Base-by-base conservation (phyloP, 2,113 vertebrate genomes). In the Larimichthys crocea region DNA sequence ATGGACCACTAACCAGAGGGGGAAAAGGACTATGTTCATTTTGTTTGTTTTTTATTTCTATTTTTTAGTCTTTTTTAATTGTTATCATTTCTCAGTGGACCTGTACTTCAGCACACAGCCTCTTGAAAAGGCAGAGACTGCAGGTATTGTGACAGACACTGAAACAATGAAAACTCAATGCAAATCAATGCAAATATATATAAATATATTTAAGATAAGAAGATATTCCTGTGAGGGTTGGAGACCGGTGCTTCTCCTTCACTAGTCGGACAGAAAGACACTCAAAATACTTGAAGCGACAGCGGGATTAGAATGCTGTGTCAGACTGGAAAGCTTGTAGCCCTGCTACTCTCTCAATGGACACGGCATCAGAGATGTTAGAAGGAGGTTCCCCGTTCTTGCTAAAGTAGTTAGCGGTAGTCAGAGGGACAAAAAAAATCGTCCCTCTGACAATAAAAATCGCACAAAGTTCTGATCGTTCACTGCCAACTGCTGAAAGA, bases 151-250 rank as follows among this genome's bases (percentile, higher is more conserved):
- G 73, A 96, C 92, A 93, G 95, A 94, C 96, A 95, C 96, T 96
- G 96, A 96, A 94, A 94, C 91, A 66, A 89, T 86, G 79, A 80
- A 83, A 95, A 93, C 95, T 96, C 96, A 97, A 98, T 98, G 97
- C 98, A 98, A 98, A 97, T 97, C 98, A 99, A 96, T 97, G 97
- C 98, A 99, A 78, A 84, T 80, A 80, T 82, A 66, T 76, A 80
- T 72, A 82, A 62, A 73, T 82, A 65, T 88, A 91, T 92, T 89
- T 90, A 96, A 94, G 92, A 96, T 75, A 52, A 76, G 69, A 91
- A 92, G 90, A 94, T 85, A 71, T 74, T 80, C 74, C 70, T 74
- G 89, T 91, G 91, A 86, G 73, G 86, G 86, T 46, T 64, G 91
- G 79, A 92, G 93, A 91, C 93, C 19, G 92, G 92, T 74, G 87